Evolutionary conservation across 2,888 invertebrate genomes (phyloP).

Genomic region (Hydroisotoma schaefferi): DNA sequence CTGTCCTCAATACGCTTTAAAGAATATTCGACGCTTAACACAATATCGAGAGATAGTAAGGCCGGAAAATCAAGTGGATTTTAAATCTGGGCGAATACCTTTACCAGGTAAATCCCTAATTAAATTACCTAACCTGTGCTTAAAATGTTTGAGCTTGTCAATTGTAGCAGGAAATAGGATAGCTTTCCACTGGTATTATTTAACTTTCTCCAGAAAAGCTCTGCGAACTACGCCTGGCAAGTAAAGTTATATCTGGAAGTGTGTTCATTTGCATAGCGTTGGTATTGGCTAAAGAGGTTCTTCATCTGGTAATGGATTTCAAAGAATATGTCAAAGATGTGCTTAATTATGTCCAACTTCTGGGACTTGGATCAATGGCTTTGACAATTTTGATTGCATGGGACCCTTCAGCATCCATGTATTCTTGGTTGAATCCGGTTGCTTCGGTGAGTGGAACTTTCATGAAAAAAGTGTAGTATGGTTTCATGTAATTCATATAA

Average conservation of each 20-base stretch:
- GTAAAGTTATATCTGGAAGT: conserved; percentile 24
- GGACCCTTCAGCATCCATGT: conserved; percentile 21
- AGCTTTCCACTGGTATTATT: background rate
- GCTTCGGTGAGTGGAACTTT: conserved; percentile 30
- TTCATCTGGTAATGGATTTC: conserved; percentile 29
- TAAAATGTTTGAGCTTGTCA: no score
- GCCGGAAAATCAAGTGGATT: background rate
- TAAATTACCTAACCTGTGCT: no score
- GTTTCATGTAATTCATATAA: background rate
- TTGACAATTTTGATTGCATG: conserved; percentile 35
- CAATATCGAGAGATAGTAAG: no score
- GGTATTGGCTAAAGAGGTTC: conserved; percentile 26
- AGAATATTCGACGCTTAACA: no score
- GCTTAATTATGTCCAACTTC: conserved; percentile 33
- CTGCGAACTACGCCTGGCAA: conserved; percentile 19
- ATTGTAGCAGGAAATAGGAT: background rate
- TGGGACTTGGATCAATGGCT: conserved; percentile 24
- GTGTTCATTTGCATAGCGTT: conserved; percentile 12
- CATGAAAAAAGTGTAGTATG: no score
- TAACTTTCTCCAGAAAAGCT: conserved; percentile 6
- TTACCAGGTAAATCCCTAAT: background rate
- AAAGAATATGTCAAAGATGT: conserved; percentile 34
- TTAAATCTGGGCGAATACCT: background rate
- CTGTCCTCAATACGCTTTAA: no score
- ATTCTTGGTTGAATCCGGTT: conserved; percentile 32